phyloP scores from a whole-genome alignment of 1,140 invertebrate genomes.

The Polyergus mexicanus region DNA sequence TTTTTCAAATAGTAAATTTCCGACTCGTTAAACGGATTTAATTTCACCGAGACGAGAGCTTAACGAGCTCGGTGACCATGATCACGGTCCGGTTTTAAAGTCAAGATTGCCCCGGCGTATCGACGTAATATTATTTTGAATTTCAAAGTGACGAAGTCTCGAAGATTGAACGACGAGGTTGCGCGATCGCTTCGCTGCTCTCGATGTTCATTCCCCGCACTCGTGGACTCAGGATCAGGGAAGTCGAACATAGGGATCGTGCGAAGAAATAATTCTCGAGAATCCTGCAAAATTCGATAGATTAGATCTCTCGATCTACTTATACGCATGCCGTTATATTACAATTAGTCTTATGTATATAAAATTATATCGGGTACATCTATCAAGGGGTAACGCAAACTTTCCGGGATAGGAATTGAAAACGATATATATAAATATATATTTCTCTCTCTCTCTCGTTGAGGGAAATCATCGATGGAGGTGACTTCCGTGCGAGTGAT shows the following conservation, averaged over 20 bases:
- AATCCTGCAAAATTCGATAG: slow-evolving; percentile 22
- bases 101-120: slow-evolving; percentile 29
- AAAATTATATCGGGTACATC: too few species aligned
- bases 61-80: slow-evolving; percentile 51
- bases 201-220: background rate
- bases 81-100: slow-evolving; percentile 51
- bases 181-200: slow-evolving; percentile 4
- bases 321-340: too few species aligned
- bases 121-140: slow-evolving; percentile 42
- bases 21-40: slow-evolving; percentile 70
- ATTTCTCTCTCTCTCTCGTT: too few species aligned
- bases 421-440: too few species aligned
- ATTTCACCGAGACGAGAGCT: slow-evolving; percentile 60
- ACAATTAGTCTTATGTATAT: too few species aligned
- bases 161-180: background rate
- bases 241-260: background rate
- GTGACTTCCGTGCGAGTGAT: slow-evolving; percentile 34
- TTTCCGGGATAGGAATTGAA: too few species aligned
- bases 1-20: background rate
- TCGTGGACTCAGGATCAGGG: background rate
- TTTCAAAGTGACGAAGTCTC: slow-evolving; percentile 46
- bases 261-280: background rate
- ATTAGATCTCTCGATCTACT: background rate
- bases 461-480: slow-evolving; percentile 36
- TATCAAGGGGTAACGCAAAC: too few species aligned